Evolutionary conservation across 2,797 vertebrate genomes (phyloP).

Genomic region (Heliangelus exortis): DNA sequence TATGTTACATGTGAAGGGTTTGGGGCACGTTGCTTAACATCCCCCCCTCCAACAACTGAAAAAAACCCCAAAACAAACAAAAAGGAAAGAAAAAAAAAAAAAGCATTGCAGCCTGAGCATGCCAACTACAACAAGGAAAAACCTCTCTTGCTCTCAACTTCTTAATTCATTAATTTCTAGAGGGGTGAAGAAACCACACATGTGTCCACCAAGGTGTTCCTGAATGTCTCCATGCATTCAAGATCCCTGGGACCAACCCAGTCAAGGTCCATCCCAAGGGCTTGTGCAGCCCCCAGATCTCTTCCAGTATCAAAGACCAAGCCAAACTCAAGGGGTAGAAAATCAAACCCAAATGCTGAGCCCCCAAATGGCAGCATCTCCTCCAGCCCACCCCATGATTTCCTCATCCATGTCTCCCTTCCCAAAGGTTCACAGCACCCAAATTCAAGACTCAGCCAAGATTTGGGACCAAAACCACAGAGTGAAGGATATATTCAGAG

Average conservation of each 20-base stretch:
- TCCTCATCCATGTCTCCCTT: fast-evolving
- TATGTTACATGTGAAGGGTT: slow-evolving; percentile 63
- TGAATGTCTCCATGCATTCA: not conserved
- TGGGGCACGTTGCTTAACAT: slow-evolving; percentile 23
- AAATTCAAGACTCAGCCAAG: not conserved
- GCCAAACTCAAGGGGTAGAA: not conserved
- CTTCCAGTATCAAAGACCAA: not conserved
- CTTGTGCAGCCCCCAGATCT: fast-evolving
- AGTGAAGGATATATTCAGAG: not conserved
- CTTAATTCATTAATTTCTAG: not conserved
- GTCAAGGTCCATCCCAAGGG: not conserved
- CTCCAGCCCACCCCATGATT: fast-evolving
- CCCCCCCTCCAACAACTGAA: too few relatives aligned
- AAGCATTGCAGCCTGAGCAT: not conserved
- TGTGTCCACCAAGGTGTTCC: not conserved
- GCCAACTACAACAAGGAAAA: not conserved
- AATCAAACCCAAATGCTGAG: not conserved
- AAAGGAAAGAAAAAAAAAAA: not conserved
- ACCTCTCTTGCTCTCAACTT: not conserved
- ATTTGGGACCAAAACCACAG: not conserved
- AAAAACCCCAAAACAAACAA: not conserved
- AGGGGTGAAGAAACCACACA: not conserved
- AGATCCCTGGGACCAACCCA: not conserved
- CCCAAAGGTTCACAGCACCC: fast-evolving
- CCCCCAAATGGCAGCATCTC: not conserved